Conservation (phyloP, 2,888 invertebrate genomes). For the Drosophila kokeensis region DNA sequence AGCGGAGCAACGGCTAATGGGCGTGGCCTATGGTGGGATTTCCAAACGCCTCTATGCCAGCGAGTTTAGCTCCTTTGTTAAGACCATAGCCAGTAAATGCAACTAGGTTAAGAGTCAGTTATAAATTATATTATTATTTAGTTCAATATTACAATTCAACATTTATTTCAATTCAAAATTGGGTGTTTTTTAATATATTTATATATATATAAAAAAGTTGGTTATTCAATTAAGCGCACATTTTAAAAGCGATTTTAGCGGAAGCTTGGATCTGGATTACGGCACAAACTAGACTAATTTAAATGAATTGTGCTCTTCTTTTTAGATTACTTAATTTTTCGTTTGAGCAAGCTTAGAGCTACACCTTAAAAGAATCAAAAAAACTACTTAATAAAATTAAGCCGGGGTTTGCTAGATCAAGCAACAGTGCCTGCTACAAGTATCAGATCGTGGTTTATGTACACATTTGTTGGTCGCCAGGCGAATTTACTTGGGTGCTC, state of each 20-base stretch:
- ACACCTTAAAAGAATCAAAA: conserved; percentile 25
- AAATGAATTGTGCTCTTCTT: conserved; percentile 23
- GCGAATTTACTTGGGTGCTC: conserved; percentile 37
- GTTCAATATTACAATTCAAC: conserved; percentile 58
- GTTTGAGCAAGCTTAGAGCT: conserved; percentile 23
- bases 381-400: conserved; percentile 26
- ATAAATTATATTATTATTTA: background rate
- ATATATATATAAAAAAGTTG: conserved; percentile 41
- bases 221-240: conserved; percentile 20
- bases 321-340: conserved; percentile 10
- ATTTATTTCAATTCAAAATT: conserved; percentile 62
- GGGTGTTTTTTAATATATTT: conserved; percentile 42
- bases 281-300: conserved; percentile 12
- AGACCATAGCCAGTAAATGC: conserved; percentile 40
- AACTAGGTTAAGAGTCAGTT: conserved; percentile 2
- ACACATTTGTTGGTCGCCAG: conserved; percentile 24
- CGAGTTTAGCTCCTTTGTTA: conserved; percentile 66
- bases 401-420: conserved; percentile 21
- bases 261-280: conserved; percentile 24
- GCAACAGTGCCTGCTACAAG: conserved; percentile 37
- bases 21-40: conserved; percentile 42
- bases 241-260: conserved; percentile 47
- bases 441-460: conserved; percentile 48
- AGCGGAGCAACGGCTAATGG: conserved; percentile 55
- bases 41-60: conserved; percentile 60